Base-by-base conservation (phyloP, 2,797 vertebrate genomes). In the Lophotriccus pileatus region DNA sequence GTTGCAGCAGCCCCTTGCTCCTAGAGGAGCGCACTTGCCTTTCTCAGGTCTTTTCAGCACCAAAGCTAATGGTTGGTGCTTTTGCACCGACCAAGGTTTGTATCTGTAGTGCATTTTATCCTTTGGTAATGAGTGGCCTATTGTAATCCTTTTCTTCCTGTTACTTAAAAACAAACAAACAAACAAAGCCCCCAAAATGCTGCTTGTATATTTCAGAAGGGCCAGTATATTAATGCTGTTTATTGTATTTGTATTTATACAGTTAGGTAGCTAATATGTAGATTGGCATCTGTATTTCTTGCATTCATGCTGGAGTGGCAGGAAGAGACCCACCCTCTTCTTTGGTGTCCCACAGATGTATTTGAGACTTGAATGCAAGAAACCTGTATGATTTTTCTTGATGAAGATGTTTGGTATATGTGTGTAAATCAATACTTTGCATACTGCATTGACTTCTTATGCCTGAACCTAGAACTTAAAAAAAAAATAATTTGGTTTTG, bases 121-220 rank as follows among this genome's bases (percentile, higher is more conserved):
- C 50, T 67, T 70, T 43, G 41, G 34, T 89, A 56, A n/a, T 1
- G 2, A 30, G n/a, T 39, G 68, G 7, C 11, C 18, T 59, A 2
- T 47, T 12, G 55, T 90, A 79, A 84, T 27, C 12, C 6, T 81
- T 39, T 68, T 75, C 53, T 85, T 80, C 12, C 23, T 52, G 13
- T 74, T 25, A 55, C 6, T 88, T 74, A n/a, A 21, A 83, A 80
- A 24, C 10, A n/a, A 69, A 59, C 27, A 22, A 53, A 28, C 3
- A 16, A 21, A 62, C 23, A 55, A 46, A 3, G 14, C 0, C 0
- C 2, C 3, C 6, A 12, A 12, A 46, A 58, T 34, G 3, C 12
- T 69, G 17, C 18, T 86, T 60, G 3, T 44, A 7, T 83, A 10
- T 84, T 67, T 34, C 39, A 60, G 41, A 75, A 92, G 24, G 20